A percentile compares a stretch with the other conserved stretches of the same genome.
phyloP scores from a whole-genome alignment of 2,888 invertebrate species.

The Heliconius erato region DNA sequence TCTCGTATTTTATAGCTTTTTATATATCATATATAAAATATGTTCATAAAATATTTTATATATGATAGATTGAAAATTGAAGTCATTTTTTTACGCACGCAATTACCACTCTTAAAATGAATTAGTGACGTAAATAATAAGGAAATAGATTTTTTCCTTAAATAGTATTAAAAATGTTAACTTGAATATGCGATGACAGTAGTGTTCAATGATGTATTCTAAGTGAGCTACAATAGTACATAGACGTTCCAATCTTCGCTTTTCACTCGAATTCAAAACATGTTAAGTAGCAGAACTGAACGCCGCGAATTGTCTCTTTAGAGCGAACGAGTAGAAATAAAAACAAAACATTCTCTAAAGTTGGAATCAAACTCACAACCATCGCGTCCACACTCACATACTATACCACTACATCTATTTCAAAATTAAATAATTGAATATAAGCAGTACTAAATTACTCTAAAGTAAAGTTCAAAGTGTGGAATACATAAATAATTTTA shows the following conservation, averaged over 20 bases:
- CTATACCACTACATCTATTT: background rate
- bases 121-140: no score
- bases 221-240: no score
- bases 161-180: no score
- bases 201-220: no score
- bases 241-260: background rate
- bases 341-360: background rate
- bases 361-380: background rate
- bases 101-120: background rate
- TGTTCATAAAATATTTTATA: background rate
- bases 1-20: constrained; percentile 6
- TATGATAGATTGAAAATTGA: background rate
- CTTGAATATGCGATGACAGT: no score
- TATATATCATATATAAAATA: no score
- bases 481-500: constrained; percentile 28
- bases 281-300: no score
- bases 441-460: background rate
- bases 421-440: constrained; percentile 2
- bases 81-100: background rate
- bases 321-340: no score
- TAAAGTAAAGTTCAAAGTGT: constrained; percentile 3
- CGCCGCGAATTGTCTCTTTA: no score
- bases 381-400: background rate
- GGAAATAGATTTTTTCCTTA: no score
- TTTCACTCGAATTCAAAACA: background rate